Evolutionary conservation across 2,113 vertebrate species (phyloP).

Genomic region (Lontra canadensis): DNA sequence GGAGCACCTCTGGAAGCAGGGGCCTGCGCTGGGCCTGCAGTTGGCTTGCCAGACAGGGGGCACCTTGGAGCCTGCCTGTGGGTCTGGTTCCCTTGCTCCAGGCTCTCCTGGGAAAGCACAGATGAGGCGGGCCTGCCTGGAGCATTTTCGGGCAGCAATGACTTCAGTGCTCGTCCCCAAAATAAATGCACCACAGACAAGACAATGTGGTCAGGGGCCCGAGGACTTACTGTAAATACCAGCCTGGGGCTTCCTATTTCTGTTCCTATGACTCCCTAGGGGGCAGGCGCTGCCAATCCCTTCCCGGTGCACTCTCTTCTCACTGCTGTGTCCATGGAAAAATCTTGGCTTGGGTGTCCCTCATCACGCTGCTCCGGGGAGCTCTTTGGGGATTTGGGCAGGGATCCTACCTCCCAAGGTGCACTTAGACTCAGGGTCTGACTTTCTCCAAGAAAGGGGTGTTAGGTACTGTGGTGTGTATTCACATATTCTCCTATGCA

Average conservation of each 20-base stretch:
- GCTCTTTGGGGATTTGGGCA: neutral
- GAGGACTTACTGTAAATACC: conserved; percentile 50
- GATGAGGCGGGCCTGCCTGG: conserved; percentile 42
- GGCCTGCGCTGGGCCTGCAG: conserved; percentile 13
- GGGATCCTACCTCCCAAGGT: neutral
- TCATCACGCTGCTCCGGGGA: neutral
- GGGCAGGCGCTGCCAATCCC: neutral
- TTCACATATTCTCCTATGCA: neutral
- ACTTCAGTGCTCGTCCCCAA: conserved; percentile 74
- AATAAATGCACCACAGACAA: conserved; percentile 72
- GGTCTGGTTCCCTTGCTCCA: conserved; percentile 34
- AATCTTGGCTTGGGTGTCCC: neutral
- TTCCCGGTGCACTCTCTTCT: neutral
- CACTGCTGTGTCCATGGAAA: neutral
- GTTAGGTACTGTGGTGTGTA: neutral
- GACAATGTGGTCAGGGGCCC: conserved; percentile 29
- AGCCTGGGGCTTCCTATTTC: conserved; percentile 62
- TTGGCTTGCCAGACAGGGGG: conserved; percentile 27
- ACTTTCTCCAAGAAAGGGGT: neutral
- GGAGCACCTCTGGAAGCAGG: conserved; percentile 50
- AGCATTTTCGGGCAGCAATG: conserved; percentile 73
- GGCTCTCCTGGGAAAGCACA: conserved; percentile 58
- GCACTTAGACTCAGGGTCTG: neutral
- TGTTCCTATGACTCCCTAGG: conserved; percentile 60
- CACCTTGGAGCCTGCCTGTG: conserved; percentile 7